Conservation (phyloP, 2,888 invertebrate species). For the Diarsia dahlii region DNA sequence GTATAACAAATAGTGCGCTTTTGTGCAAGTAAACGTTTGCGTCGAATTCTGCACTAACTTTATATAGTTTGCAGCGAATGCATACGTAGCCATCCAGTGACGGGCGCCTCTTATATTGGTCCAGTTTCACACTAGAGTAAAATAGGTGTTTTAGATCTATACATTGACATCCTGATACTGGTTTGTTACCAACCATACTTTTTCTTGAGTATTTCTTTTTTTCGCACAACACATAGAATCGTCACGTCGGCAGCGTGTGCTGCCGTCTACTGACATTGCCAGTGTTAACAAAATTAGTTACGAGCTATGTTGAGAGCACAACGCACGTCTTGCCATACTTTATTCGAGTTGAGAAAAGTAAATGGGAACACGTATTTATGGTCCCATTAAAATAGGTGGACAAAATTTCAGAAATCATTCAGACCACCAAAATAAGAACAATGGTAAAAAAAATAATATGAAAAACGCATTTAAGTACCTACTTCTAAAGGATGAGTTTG, state of each 20-base stretch:
- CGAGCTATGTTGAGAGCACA: too few relatives aligned
- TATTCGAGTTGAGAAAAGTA: too few relatives aligned
- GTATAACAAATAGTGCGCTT: slow-evolving; percentile 23
- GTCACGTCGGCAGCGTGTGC: not conserved
- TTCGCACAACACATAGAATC: not conserved
- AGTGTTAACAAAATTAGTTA: not conserved
- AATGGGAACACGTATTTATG: too few relatives aligned
- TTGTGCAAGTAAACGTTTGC: slow-evolving; percentile 42
- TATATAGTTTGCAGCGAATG: slow-evolving; percentile 13
- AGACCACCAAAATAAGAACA: too few relatives aligned
- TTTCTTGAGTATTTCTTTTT: not conserved
- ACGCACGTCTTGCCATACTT: too few relatives aligned
- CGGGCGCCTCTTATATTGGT: slow-evolving; percentile 31
- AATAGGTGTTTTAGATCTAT: slow-evolving; percentile 37
- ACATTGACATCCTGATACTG: not conserved
- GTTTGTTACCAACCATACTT: not conserved
- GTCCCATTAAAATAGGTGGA: too few relatives aligned
- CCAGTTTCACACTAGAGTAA: slow-evolving; percentile 45
- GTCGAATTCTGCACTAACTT: slow-evolving; percentile 47
- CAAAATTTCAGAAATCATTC: too few relatives aligned
- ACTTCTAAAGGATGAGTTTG: too few relatives aligned
- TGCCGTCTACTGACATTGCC: not conserved
- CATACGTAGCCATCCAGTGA: slow-evolving; percentile 33
- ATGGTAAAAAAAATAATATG: too few relatives aligned
- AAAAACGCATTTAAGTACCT: too few relatives aligned